Base-by-base conservation (phyloP, 2,888 invertebrate genomes). In the Drosophila merina region DNA sequence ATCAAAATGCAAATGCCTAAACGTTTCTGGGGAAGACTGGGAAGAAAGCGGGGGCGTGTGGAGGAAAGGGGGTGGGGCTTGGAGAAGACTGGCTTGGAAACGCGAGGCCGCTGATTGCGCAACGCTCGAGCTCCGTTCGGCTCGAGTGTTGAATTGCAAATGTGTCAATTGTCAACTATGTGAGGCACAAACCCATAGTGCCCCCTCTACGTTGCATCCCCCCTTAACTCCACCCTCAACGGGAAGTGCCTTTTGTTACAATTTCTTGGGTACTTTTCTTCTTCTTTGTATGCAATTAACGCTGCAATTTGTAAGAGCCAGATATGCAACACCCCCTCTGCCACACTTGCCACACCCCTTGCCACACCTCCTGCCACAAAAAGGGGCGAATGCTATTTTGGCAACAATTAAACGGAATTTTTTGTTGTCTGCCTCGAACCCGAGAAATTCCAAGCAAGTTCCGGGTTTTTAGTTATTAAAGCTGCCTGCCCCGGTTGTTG, bases 121-220 rank as follows among this genome's bases (percentile, higher is more conserved):
- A 70, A 69, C 70, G 60, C 70, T 70, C 70, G 60, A 59, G 55
- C 70, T 55, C 40, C 60, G 60, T 42, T 70, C 70, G 42, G 70
- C 60, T 77, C 75, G 75, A 86, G 79, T 84, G 85, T 86, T 86
- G 85, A 86, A 86, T 86, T 86, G 85, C 85, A 86, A 86, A 86
- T 86, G 85, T 86, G 87, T 85, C 87, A 86, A 86, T 86, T 86
- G 87, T 86, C 85, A 86, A 82, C 79, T 84, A 76, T 84, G 76
- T 71, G 78, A 77, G 36, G 63, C 26, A n/a, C 38, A 6, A 9
- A 1, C 26, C n/a, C 33, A 4, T 10, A 20, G 20, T 2, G 4
- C 28, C 26, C n/a, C 2, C 10, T 6, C 12, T 10, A 5, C 30
- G 5, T 20, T 20, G 14, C 20, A 38, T 12, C 38, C 14, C 20